A percentile compares a stretch with the other conserved stretches of the same genome.
phyloP scores from a whole-genome alignment of 2,888 invertebrate species.

The Danaus chrysippus region DNA sequence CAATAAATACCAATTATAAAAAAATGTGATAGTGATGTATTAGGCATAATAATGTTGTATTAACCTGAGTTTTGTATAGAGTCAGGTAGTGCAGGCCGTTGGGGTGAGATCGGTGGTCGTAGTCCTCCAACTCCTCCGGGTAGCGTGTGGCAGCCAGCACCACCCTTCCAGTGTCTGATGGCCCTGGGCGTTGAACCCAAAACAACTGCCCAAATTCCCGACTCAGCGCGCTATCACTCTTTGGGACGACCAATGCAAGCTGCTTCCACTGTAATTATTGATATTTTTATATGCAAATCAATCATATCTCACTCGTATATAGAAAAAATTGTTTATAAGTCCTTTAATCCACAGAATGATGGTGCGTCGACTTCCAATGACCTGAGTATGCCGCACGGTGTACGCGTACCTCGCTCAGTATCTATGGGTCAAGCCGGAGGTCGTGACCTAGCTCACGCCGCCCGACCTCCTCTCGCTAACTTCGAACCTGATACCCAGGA shows the following conservation, averaged over 20 bases:
- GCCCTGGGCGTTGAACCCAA: conserved; percentile 63
- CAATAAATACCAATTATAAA: no score
- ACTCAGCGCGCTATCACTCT: conserved; percentile 59
- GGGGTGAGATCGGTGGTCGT: conserved; percentile 46
- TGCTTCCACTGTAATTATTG: conserved; percentile 22
- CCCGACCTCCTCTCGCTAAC: conserved; percentile 47
- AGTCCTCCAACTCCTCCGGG: conserved; percentile 64
- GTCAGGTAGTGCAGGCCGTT: conserved; percentile 46
- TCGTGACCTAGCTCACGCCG: conserved; percentile 59
- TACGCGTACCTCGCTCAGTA: conserved; percentile 89
- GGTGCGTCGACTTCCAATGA: conserved; percentile 13
- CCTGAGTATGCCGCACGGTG: conserved; percentile 47
- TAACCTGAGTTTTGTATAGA: conserved; percentile 37
- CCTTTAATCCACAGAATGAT: conserved; percentile 10
- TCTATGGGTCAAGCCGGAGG: conserved; percentile 89
- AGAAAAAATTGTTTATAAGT: neutral
- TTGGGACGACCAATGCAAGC: conserved; percentile 55
- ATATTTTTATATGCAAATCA: neutral
- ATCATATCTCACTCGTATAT: neutral
- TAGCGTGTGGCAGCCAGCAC: conserved; percentile 70
- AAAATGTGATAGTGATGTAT: no score
- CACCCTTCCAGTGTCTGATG: conserved; percentile 64
- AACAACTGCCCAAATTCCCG: conserved; percentile 66
- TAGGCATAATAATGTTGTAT: no score
- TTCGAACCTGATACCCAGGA: conserved; percentile 44